Evolutionary conservation across 2,797 vertebrate genomes (phyloP), one percentile per base, ranked within the genome.

Genomic region (Crocodylus rhombifer): DNA sequence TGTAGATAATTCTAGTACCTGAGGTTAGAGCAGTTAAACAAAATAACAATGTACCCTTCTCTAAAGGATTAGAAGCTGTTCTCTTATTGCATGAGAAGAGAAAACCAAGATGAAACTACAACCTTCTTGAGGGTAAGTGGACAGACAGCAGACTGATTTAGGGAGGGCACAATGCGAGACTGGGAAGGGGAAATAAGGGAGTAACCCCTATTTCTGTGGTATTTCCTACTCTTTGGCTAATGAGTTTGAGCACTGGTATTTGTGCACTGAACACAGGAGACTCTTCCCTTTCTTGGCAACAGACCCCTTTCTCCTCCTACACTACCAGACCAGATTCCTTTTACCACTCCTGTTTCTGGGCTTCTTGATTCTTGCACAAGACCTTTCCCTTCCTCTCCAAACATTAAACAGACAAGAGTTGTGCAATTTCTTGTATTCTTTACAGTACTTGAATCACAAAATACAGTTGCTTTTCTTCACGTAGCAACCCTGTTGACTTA

Each of bases 31-130:
- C 8, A 26, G 73, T 21, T 80, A 58, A 75, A 28, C 13, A 88
- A 58, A 91, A 86, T 25, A 83, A 82, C 10, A 1, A 20, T n/a
- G 21, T 65, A 14, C 67, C 87, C 64, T 28, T 88, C 65, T 82
- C 87, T 87, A 87, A 80, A 82, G 60, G 55, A 91, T 57, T 58
- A 58, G 75, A 85, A 93, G 76, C 83, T 76, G 88, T 76, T 20
- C 25, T 87, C 69, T 92, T 23, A 16, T 89, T 91, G 84, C 7
- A 82, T 3, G 6, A 17, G 75, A 87, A 89, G 82, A 65, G 89
- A 85, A 58, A 26, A 77, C 51, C 79, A 11, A 23, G 75, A 26
- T 18, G 56, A 0, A 0, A 80, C 2, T 78, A 7, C 16, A 7
- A 92, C 71, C 42, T 42, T 8, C 42, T 42, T 42, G 13, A 82